Evolutionary conservation across 2,797 vertebrate genomes (phyloP), one percentile per base, ranked within the genome.

Genomic region (Lophotriccus pileatus): DNA sequence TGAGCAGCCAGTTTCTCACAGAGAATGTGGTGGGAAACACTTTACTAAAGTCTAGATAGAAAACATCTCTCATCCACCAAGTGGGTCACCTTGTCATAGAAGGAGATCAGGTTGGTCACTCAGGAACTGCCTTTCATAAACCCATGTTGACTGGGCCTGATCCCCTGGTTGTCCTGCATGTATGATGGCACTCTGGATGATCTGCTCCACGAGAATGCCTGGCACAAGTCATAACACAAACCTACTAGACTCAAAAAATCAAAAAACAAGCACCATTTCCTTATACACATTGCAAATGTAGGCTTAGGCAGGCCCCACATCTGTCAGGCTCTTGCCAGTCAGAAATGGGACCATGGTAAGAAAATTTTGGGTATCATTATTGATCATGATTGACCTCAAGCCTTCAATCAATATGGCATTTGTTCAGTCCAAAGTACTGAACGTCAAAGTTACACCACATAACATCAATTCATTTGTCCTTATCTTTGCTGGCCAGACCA

Each of bases 11-110:
- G 30, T 39, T 46, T 21, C 28, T 46, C 46, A 60, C 25, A 28
- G 14, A 73, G 17, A 81, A 15, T 0, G 0, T 13, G 34, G 20
- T n/a, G 17, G 13, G 49, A 58, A 76, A 63, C 7, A 30, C 12
- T 77, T 50, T 50, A 22, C 37, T 50, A 52, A 63, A 58, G 12
- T 50, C 44, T 50, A 58, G 23, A 25, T 2, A 69, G 28, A 52
- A 17, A 70, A 19, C 8, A 58, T 13, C 4, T n/a, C 28, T 58
- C 28, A 58, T 39, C 32, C 58, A 50, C 14, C 25, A 9, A 19
- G 5, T 19, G 6, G 10, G 14, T 70, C 37, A 46, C 37, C 49
- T 70, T 39, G 20, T 50, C n/a, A 18, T 13, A 19, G 56, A 25
- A 63, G 28, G 27, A 58, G 32, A 37, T 22, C 41, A 44, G 16